These are phyloP conservation scores for Amblyopsis rosae DNA, from an alignment of 2,113 vertebrate species.

Conservation along the genomic window DNA sequence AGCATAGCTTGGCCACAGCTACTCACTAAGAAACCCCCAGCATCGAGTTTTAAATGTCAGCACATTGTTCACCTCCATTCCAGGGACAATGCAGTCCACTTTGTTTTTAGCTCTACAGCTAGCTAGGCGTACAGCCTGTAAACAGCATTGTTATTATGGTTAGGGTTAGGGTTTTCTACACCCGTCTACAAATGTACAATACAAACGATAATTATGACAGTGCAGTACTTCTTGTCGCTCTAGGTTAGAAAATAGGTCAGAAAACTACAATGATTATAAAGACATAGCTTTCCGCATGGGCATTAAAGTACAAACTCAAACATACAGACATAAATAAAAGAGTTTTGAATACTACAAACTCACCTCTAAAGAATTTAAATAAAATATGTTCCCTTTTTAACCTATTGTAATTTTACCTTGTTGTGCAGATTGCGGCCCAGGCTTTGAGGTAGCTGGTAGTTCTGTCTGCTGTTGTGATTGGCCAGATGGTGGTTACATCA, in stretches of 20 bases:
- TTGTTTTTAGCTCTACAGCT: no score
- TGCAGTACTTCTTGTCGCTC: no score
- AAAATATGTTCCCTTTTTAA: background rate
- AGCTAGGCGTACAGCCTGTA: no score
- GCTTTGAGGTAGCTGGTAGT: slow-evolving; percentile 18
- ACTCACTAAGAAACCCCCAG: slow-evolving; percentile 9
- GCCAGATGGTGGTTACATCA: slow-evolving; percentile 42
- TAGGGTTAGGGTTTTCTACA: no score
- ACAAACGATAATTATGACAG: no score
- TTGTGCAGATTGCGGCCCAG: slow-evolving; percentile 49
- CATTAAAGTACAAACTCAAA: background rate
- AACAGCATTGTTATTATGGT: no score
- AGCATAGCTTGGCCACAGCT: slow-evolving; percentile 28
- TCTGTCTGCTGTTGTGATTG: slow-evolving; percentile 44
- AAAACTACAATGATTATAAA: no score
- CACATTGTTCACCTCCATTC: background rate
- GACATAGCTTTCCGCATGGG: no score
- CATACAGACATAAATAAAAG: no score
- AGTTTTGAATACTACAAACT: background rate
- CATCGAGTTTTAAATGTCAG: background rate
- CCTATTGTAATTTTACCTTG: slow-evolving; percentile 42
- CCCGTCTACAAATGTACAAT: no score
- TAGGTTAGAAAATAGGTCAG: no score
- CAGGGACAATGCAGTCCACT: no score
- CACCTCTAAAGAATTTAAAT: background rate